phyloP scores from a whole-genome alignment of 1,140 invertebrate species.

The Magallana ariakensis region DNA sequence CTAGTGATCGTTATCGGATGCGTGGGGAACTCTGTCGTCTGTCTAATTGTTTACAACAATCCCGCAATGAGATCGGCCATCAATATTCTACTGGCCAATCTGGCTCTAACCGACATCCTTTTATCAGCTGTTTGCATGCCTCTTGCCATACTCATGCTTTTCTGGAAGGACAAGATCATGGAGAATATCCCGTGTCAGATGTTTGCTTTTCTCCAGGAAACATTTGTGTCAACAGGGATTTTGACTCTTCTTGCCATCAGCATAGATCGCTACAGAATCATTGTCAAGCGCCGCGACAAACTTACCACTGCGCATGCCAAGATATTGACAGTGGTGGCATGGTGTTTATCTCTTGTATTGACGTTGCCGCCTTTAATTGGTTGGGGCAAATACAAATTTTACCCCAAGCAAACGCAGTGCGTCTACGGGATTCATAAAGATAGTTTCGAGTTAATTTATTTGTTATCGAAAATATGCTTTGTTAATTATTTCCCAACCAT shows the following conservation, averaged over 20 bases:
- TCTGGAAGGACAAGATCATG: slow-evolving; percentile 51
- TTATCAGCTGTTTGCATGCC: slow-evolving; percentile 60
- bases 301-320: slow-evolving; percentile 59
- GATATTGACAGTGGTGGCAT: slow-evolving; percentile 51
- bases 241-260: slow-evolving; percentile 63
- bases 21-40: slow-evolving; percentile 64
- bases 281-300: slow-evolving; percentile 62
- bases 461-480: slow-evolving; percentile 44
- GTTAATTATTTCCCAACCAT: slow-evolving; percentile 58
- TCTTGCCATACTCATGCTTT: slow-evolving; percentile 51
- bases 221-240: slow-evolving; percentile 52
- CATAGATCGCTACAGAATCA: slow-evolving; percentile 66
- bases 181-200: slow-evolving; percentile 44
- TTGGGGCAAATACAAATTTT: slow-evolving; percentile 56
- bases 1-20: slow-evolving; percentile 56
- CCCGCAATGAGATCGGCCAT: slow-evolving; percentile 69
- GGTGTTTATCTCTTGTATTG: slow-evolving; percentile 52
- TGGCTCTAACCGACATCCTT: slow-evolving; percentile 62
- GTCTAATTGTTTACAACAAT: slow-evolving; percentile 66
- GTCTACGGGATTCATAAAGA: background rate
- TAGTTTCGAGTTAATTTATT: slow-evolving; percentile 46
- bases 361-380: slow-evolving; percentile 61
- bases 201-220: slow-evolving; percentile 52
- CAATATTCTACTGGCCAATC: slow-evolving; percentile 65
- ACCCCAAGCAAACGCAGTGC: slow-evolving; percentile 50